Evolutionary conservation across 2,797 vertebrate genomes (phyloP).

Genomic region (Astyanax mexicanus): DNA sequence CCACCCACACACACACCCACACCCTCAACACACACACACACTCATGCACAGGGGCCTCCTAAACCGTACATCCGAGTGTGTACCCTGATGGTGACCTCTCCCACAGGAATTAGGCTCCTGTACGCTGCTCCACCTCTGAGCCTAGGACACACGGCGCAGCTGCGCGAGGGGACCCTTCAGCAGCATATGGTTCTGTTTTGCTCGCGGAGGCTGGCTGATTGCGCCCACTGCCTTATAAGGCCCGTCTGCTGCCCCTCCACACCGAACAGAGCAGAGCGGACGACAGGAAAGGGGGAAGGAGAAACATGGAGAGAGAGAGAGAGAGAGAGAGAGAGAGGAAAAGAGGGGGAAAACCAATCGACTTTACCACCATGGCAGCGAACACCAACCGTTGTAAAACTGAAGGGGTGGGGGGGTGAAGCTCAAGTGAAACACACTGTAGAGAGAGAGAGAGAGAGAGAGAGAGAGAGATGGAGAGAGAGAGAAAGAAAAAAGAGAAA

Average conservation of each 20-base stretch:
- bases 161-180: slow-evolving; percentile 19
- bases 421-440: neutral
- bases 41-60: neutral
- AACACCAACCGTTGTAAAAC: neutral
- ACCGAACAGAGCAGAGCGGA: neutral
- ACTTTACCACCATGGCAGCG: neutral
- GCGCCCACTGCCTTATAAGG: slow-evolving; percentile 63
- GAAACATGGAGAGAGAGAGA: neutral
- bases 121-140: slow-evolving; percentile 47
- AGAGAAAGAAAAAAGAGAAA: neutral
- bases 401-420: neutral
- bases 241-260: slow-evolving; percentile 54
- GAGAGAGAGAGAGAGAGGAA: neutral
- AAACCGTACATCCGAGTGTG: neutral
- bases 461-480: slow-evolving; percentile 8
- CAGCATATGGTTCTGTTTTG: slow-evolving; percentile 67
- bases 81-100: slow-evolving; percentile 37
- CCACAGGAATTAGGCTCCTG: slow-evolving; percentile 49
- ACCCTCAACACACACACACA: neutral
- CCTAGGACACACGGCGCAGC: slow-evolving; percentile 33
- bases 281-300: slow-evolving; percentile 6
- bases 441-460: slow-evolving; percentile 19
- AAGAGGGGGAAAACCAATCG: neutral
- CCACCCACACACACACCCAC: no score
- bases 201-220: slow-evolving; percentile 40